Evolutionary conservation across 2,888 invertebrate genomes (phyloP).

Genomic region (Thecophora atra): DNA sequence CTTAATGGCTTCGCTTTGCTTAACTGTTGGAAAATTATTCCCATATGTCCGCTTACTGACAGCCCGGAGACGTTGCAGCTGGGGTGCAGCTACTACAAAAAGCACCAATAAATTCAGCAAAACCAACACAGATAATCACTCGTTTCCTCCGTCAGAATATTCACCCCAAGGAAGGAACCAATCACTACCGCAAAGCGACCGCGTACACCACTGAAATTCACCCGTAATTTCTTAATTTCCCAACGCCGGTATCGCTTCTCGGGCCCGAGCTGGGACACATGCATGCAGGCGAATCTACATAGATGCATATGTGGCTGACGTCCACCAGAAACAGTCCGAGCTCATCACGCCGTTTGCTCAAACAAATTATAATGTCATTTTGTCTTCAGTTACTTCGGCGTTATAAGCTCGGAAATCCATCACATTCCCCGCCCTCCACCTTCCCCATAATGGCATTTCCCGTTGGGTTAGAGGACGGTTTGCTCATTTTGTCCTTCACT

Average conservation of each 20-base stretch:
- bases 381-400: conserved; percentile 23
- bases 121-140: conserved; percentile 42
- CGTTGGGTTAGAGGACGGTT: too few species aligned
- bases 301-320: conserved; percentile 13
- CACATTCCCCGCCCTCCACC: conserved; percentile 30
- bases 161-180: conserved; percentile 3
- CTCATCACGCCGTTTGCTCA: conserved; percentile 51
- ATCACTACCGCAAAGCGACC: conserved; percentile 1
- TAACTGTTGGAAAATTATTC: conserved; percentile 59
- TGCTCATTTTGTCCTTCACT: conserved; percentile 35
- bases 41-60: conserved; percentile 54
- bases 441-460: neutral
- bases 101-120: conserved; percentile 46
- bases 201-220: conserved; percentile 17
- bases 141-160: neutral
- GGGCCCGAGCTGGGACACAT: too few species aligned
- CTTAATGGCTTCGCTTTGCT: conserved; percentile 42
- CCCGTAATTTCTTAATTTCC: conserved; percentile 26
- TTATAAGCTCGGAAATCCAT: neutral
- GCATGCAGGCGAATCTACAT: too few species aligned
- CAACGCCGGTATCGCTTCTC: conserved; percentile 8
- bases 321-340: neutral
- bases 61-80: conserved; percentile 11
- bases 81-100: conserved; percentile 18
- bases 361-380: conserved; percentile 65